phyloP scores from a whole-genome alignment of 2,113 vertebrate species.

The Lasiurus borealis region DNA sequence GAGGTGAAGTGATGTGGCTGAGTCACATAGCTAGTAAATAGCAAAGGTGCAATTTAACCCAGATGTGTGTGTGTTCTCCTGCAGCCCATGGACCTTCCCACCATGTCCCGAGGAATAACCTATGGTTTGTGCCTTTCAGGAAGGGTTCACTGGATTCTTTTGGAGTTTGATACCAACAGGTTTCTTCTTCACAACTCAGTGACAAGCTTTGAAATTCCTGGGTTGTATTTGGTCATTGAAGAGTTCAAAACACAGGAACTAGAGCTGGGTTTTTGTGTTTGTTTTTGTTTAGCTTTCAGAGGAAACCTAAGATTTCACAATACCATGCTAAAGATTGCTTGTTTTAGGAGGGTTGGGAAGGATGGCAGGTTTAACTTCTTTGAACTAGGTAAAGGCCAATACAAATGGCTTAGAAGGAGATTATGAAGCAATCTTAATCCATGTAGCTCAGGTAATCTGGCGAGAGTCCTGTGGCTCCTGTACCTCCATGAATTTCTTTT shows the following conservation, averaged over 20 bases:
- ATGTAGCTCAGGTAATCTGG: not conserved
- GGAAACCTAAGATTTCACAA: not conserved
- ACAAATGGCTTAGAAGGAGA: not conserved
- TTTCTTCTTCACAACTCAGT: not conserved
- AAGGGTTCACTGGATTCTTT: not conserved
- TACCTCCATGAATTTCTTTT: not conserved
- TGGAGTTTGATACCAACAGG: not conserved
- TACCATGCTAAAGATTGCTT: not conserved
- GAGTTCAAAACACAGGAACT: not conserved
- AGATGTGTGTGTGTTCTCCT: accelerated
- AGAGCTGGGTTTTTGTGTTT: no score
- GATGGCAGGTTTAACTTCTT: not conserved
- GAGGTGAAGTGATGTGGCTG: not conserved
- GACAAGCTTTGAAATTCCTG: not conserved
- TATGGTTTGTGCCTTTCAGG: not conserved
- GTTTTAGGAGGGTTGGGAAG: not conserved
- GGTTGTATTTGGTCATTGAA: not conserved
- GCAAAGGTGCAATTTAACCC: not conserved
- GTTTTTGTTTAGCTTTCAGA: not conserved
- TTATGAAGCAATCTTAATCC: not conserved
- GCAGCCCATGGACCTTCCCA: not conserved
- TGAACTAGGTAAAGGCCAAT: not conserved
- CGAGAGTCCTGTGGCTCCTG: not conserved
- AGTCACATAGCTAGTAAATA: not conserved
- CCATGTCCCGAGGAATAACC: not conserved